Evolutionary conservation across 2,113 vertebrate genomes (phyloP), one percentile per base, ranked within the genome.

Genomic region (Malurus elegans): DNA sequence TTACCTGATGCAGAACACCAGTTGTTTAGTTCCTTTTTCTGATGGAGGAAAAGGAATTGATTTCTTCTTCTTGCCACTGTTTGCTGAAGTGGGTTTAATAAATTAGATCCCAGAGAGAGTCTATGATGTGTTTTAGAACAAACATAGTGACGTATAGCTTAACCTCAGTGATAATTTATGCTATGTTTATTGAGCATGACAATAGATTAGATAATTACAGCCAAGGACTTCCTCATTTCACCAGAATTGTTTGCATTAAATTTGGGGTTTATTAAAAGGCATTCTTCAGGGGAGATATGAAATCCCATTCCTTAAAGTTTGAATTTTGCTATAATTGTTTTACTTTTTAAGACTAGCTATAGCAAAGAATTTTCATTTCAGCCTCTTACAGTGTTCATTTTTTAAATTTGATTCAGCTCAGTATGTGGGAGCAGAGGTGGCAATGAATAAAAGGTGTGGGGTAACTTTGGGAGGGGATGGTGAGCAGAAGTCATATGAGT

Each of bases 401-500:
- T 14, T 47, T 44, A 86, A 76, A 58, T 78, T 90, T 88, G 86
- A 38, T 80, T 90, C 64, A 71, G 64, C 28, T 79, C 11, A 64
- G 29, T 40, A 47, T 88, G 70, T 54, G 26, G 2, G 4, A 89
- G 95, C 79, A 93, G 85, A 79, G 72, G 78, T 90, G 79, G 75
- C 62, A 92, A 92, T 72, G 85, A 88, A 95, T 93, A 97, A 88
- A 96, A 96, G 82, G 65, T 96, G 75, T 75, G 82, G 85, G 82
- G 86, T 92, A 56, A 93, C 84, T 64, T 20, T 93, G 34, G 40
- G 88, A 92, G 57, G 20, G 51, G 50, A 74, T 78, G 36, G 94
- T 92, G 75, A 96, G 75, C 81, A 90, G 48, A 92, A 96, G 81
- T 96, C 94, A 96, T 82, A 90, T 95, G 95, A 93, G 72, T 42